A percentile compares a stretch with the other conserved stretches of the same genome.
Evolutionary conservation across 2,888 invertebrate species (phyloP).

Genomic region (Phengaris arion): DNA sequence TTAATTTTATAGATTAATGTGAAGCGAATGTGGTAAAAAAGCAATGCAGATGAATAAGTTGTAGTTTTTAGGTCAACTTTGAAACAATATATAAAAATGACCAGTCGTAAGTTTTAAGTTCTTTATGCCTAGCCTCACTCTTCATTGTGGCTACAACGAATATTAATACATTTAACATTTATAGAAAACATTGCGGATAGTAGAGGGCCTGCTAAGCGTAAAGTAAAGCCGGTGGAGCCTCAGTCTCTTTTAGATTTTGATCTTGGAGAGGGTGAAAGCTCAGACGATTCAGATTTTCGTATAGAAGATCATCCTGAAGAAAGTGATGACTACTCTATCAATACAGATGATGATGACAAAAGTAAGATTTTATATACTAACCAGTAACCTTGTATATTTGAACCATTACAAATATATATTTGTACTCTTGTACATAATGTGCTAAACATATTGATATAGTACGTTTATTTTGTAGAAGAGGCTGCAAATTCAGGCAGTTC

Average conservation of each 20-base stretch:
- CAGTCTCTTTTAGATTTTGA: conserved; percentile 90
- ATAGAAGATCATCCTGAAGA: conserved; percentile 92
- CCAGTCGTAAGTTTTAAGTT: conserved; percentile 20
- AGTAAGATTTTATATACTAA: conserved; percentile 53
- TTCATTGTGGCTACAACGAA: neutral
- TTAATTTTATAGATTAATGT: neutral
- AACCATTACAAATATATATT: neutral
- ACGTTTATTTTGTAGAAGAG: conserved; percentile 46
- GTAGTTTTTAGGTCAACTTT: neutral
- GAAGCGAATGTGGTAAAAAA: neutral
- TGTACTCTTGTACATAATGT: neutral
- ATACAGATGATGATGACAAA: conserved; percentile 83
- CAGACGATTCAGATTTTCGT: conserved; percentile 96
- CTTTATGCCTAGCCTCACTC: neutral
- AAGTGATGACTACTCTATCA: conserved; percentile 85
- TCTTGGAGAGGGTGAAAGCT: conserved; percentile 93
- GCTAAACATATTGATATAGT: too few relatives aligned
- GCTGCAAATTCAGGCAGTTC: conserved; percentile 57
- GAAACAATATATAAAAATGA: conserved; percentile 1
- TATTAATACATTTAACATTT: neutral
- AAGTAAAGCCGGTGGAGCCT: conserved; percentile 88
- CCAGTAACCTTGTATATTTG: neutral
- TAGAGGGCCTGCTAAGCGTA: conserved; percentile 88
- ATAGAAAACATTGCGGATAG: conserved; percentile 49
- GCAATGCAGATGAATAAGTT: neutral